These are phyloP conservation scores for Notiomystis cincta DNA, from an alignment of 2,113 vertebrate species.

Conservation along the genomic window DNA sequence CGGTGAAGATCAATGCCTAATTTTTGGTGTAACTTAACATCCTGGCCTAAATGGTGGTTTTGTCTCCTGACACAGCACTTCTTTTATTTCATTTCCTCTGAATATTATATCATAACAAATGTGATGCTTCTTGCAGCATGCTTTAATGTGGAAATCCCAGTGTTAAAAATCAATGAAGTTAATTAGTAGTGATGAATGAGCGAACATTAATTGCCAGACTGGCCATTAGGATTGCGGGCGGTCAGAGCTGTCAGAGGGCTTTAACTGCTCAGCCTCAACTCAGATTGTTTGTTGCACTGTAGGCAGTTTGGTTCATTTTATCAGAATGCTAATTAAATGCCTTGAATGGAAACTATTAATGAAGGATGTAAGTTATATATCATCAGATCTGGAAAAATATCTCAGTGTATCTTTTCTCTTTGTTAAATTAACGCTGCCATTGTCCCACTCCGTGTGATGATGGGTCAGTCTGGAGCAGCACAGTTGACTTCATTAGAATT, in stretches of 20 bases:
- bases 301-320: background rate
- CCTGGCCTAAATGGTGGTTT: background rate
- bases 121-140: background rate
- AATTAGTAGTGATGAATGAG: slow-evolving; percentile 91
- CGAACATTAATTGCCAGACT: slow-evolving; percentile 63
- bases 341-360: background rate
- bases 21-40: background rate
- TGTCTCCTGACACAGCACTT: background rate
- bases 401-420: background rate
- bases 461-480: background rate
- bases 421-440: rapidly evolving
- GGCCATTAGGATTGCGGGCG: slow-evolving; percentile 65
- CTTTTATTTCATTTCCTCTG: slow-evolving; percentile 20
- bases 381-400: background rate
- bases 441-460: background rate
- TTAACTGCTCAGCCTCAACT: background rate
- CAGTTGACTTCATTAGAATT: slow-evolving; percentile 1
- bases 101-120: slow-evolving; percentile 29
- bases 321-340: slow-evolving; percentile 13
- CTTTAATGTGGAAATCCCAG: slow-evolving; percentile 43
- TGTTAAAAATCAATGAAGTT: slow-evolving; percentile 82
- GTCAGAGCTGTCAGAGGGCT: slow-evolving; percentile 22
- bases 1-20: background rate
- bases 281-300: background rate
- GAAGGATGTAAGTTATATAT: background rate